Evolutionary conservation across 2,888 invertebrate genomes (phyloP), one percentile per base, ranked within the genome.

Genomic region (Caenorhabditis auriculariae): DNA sequence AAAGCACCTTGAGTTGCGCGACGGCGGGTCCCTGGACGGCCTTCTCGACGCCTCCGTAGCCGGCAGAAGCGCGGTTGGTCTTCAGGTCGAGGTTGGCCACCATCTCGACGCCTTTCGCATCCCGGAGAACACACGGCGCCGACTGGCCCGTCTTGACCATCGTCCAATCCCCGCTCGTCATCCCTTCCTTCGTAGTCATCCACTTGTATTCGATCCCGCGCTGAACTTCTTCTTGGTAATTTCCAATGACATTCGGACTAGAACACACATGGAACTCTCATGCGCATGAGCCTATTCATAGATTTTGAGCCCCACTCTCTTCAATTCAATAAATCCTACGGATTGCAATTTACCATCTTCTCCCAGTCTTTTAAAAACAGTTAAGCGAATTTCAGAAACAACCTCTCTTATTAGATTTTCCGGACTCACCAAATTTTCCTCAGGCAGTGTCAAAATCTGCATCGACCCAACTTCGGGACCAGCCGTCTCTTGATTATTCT

Each of bases 391-490:
- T n/a, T n/a, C n/a, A n/a, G n/a, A n/a, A n/a, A n/a, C n/a, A n/a
- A n/a, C n/a, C 15, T 12, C n/a, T 35, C 17, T 24, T 27, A 5
- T 12, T 12, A 2, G 21, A 29, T n/a, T 15, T 15, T 7, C 17
- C 21, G 27, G 24, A 46, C 19, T 24, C 26, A 57, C 56, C 29
- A 46, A 48, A 26, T 49, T 52, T 17, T 59, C 60, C 17, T 68
- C 69, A 3, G 66, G 68, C 0, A 64, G 54, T 4, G 59, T 59
- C 53, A 74, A 49, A 61, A 74, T 39, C 52, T 73, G 72, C 60
- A 73, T 66, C 21, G 69, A 69, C 54, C 71, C 74, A 27, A 74
- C 64, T 53, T 74, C 74, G 28, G 69, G 65, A 15, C 74, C 72
- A 7, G 74, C 66, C 49, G 66, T 72, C 53, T 72, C 72, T 49